Base-by-base conservation (phyloP, 2,888 invertebrate genomes). In the Furcula furcula region DNA sequence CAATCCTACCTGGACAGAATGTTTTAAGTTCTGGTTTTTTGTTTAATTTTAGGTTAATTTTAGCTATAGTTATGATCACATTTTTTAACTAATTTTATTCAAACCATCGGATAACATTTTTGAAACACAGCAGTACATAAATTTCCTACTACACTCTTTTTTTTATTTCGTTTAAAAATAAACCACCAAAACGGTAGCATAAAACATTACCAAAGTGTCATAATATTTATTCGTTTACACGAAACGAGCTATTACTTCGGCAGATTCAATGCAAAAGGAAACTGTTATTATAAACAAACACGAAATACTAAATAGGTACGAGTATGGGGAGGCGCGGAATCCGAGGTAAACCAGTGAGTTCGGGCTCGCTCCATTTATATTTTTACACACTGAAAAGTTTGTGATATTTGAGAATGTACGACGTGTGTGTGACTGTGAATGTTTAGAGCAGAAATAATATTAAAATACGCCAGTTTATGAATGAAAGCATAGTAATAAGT, bases 331-430 rank as follows among this genome's bases (percentile, higher is more conserved):
- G 11, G 10, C 20, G 31, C 36, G 29, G 52, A 52, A 52, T 23
- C 18, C 31, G 10, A 18, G 3, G 11, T 11, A 0, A 0, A 13
- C 3, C 5, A 2, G 2, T 23, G 11, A 20, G 29, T 7, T 29
- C 27, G 15, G 37, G 13, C 40, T 47, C 43, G 21, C 2, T 2
- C 41, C n/a, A 28, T 47, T 33, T 50, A 45, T 57, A 47, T 55
- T 41, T 40, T 46, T 25, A 30, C 31, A 40, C 39, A 31, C 36
- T 40, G 27, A 16, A 41, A 29, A 37, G 34, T 30, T 36, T 36
- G 43, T 49, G 55, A 47, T 47, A 53, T 47, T 50, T 41, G 57
- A 55, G 45, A 56, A 38, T 36, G 41, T 40, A 37, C 50, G 27
- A 36, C 36, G 41, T 16, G 33, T 49, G 54, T 46, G 43, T 46